Base-by-base conservation (phyloP, 2,888 invertebrate genomes). In the Chrysina gloriosa region DNA sequence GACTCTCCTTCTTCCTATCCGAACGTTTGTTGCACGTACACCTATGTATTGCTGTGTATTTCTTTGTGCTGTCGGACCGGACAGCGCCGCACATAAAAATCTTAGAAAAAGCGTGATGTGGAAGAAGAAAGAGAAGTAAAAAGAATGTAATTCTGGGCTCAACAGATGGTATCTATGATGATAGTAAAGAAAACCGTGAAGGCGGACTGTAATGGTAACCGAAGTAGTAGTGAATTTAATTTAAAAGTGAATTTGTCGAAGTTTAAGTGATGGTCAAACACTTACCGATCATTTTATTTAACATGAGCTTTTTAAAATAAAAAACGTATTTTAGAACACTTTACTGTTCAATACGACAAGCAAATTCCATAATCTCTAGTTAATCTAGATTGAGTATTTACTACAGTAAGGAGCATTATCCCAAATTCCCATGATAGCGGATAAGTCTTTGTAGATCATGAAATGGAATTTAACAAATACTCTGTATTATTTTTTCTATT, bases 81-180 rank as follows among this genome's bases (percentile, higher is more conserved):
- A 58, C 42, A 27, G 42, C 58, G 27, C 25, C 11, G 58, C 39
- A 39, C 9, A 58, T 39, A 39, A 58, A 58, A 58, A 58, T 58
- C 58, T 58, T 25, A 58, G 58, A 58, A 58, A 58, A 58, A 58
- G 58, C 58, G 25, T 42, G 39, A 58, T 58, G 39, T 58, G 42
- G 42, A 58, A 58, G 58, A 42, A 58, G 58, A 58, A 39, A 39
- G 58, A 58, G 39, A 39, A 7, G 58, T 21, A 58, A 58, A 58
- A 58, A 42, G 58, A 58, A 42, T 58, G 58, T 58, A 58, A 58
- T 58, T 58, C 58, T 27, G 58, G 58, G 27, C 58, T 39, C 58
- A 58, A 58, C 58, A 58, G 58, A 58, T 58, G 58, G 58, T 58
- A 58, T 58, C 58, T 58, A 58, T 42, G 58, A 23, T 25, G 58